phyloP scores from a whole-genome alignment of 2,888 invertebrate species.

The Archips xylosteana region DNA sequence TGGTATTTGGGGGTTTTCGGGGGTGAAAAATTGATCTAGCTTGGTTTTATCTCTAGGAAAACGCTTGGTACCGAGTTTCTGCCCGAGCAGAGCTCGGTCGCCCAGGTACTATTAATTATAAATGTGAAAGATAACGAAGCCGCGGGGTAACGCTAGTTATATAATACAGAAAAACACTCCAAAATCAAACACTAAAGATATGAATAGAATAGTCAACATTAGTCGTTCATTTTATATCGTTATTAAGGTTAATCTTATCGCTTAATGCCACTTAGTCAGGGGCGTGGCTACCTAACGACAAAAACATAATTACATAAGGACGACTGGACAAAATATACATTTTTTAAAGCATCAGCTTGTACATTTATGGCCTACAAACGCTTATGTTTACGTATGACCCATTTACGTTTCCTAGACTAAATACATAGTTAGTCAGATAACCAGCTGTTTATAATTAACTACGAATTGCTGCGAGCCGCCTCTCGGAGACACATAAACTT shows the following conservation, averaged over 20 bases:
- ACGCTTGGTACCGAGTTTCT: too few species aligned
- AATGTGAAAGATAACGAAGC: too few species aligned
- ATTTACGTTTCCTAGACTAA: conserved; percentile 24
- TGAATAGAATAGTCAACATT: neutral
- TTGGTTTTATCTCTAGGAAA: too few species aligned
- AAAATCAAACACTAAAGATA: too few species aligned
- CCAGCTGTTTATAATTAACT: conserved; percentile 35
- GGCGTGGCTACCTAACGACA: neutral
- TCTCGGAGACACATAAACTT: conserved; percentile 26
- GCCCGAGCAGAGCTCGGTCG: too few species aligned
- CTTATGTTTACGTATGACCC: conserved; percentile 13
- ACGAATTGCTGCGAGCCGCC: conserved; percentile 15
- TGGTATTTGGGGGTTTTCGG: too few species aligned
- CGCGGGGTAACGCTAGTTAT: too few species aligned
- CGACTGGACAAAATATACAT: neutral
- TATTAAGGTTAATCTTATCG: neutral
- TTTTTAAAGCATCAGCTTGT: neutral
- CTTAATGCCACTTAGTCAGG: neutral
- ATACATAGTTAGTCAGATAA: conserved; percentile 21
- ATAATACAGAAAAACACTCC: too few species aligned
- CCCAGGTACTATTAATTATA: too few species aligned
- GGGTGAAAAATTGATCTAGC: too few species aligned
- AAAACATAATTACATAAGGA: neutral
- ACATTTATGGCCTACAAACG: neutral
- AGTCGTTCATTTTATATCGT: neutral